Evolutionary conservation across 2,888 invertebrate genomes (phyloP), one percentile per base, ranked within the genome.

Genomic region (Drosophila eohydei): DNA sequence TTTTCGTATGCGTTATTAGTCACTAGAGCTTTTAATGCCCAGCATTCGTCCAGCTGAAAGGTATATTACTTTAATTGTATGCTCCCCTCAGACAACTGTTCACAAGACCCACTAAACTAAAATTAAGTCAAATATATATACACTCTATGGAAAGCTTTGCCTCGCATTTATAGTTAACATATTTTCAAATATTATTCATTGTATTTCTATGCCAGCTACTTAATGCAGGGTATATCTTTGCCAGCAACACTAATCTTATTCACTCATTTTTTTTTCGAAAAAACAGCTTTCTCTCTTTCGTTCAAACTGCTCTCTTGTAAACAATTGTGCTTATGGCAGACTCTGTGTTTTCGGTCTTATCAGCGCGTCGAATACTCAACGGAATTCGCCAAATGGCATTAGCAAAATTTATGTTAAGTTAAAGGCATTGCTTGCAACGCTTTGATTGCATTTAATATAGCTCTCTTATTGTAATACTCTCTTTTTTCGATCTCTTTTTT

Each of bases 1-100:
- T 79, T 87, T 74, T 81, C 65, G 46, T 64, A 55, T 44, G 69
- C 66, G 84, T 75, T 80, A 74, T 75, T 83, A 78, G 58, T 73
- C 64, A 63, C 61, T 60, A 74, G 78, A 76, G 73, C 74, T 78
- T 78, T 66, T 26, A 4, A 44, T 68, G 40, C 50, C 21, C 62
- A 67, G 40, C 41, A 51, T 9, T 14, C 21, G 14, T 6, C 0
- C 0, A 2, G 8, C 11, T 30, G 14, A 32, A 0, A 44, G 55
- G 73, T 64, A 61, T 70, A 46, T 38, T 28, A 14, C 2, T 16
- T 46, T 2, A 4, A 0, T 11, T n/a, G 21, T 0, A 2, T 21
- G n/a, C 16, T 7, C 7, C 8, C 26, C 12, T 4, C 9, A 8
- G 2, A 14, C 8, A 38, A 8, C 6, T 48, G 28, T 0, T 28